Conservation (phyloP, 1,140 invertebrate species). For the Pristionchus pacificus region DNA sequence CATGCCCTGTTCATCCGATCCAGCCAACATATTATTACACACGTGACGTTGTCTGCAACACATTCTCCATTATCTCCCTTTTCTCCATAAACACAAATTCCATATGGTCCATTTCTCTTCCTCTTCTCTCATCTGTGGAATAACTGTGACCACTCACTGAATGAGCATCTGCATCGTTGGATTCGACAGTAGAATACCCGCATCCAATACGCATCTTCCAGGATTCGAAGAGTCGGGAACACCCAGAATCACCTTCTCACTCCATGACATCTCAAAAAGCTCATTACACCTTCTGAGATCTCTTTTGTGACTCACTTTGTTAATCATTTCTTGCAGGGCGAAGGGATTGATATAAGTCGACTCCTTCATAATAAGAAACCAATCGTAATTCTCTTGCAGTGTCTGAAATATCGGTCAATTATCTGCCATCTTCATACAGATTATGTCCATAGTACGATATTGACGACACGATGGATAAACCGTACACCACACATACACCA, state of each 20-base stretch:
- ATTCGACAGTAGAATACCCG: constrained; percentile 50
- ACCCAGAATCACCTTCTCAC: constrained; percentile 40
- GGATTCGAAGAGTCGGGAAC: constrained; percentile 25
- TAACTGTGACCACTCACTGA: constrained; percentile 31
- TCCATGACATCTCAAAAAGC: constrained; percentile 45
- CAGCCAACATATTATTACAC: constrained; percentile 39
- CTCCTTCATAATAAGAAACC: constrained; percentile 53
- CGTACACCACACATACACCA: neutral
- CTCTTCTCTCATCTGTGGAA: neutral
- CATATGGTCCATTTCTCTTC: too few species aligned
- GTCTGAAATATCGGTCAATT: constrained; percentile 44
- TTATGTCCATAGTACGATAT: constrained; percentile 2
- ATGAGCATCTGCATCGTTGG: constrained; percentile 47
- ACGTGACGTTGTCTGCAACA: constrained; percentile 44
- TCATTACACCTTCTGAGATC: too few species aligned
- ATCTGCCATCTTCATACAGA: too few species aligned
- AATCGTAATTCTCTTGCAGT: constrained; percentile 52
- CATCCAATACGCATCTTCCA: constrained; percentile 41
- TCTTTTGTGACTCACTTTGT: constrained; percentile 30
- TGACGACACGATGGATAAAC: constrained; percentile 1
- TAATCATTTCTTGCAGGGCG: constrained; percentile 33
- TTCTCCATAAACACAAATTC: too few species aligned
- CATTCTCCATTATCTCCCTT: too few species aligned
- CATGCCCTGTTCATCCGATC: constrained; percentile 47
- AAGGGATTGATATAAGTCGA: constrained; percentile 56